phyloP scores from a whole-genome alignment of 2,113 vertebrate genomes.

The Pterophyllum scalare region DNA sequence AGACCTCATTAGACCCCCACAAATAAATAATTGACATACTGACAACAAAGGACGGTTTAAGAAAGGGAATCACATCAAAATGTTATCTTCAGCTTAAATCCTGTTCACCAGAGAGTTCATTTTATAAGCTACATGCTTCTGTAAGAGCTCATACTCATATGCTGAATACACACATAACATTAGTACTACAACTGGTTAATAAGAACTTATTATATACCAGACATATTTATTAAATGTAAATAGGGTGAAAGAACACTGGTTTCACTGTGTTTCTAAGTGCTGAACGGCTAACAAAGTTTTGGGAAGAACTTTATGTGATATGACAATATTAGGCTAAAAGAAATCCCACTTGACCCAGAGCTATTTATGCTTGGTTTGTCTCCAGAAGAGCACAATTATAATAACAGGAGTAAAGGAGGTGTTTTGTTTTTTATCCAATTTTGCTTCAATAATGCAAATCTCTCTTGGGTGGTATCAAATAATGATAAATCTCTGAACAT shows the following conservation, averaged over 20 bases:
- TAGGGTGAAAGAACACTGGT: neutral
- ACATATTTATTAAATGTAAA: neutral
- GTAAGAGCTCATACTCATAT: neutral
- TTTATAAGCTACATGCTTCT: neutral
- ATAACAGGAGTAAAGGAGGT: neutral
- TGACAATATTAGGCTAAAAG: neutral
- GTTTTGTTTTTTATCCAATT: conserved; percentile 6
- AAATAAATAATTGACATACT: neutral
- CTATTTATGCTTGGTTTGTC: neutral
- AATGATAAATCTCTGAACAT: neutral
- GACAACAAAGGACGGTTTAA: neutral
- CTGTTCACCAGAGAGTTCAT: neutral
- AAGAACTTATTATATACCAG: neutral
- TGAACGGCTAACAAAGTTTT: neutral
- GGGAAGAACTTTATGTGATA: neutral
- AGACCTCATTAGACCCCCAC: neutral
- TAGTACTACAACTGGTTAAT: neutral
- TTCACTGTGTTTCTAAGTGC: neutral
- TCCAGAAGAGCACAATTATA: neutral
- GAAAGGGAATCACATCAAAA: neutral
- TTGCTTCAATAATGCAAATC: neutral
- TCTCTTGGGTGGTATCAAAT: neutral
- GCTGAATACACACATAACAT: neutral
- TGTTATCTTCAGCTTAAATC: neutral
- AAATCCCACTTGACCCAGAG: neutral